Percentiles rank a stretch among this genome's conserved stretches.
Conservation (phyloP, 2,797 vertebrate species). For the Melanogrammus aeglefinus region DNA sequence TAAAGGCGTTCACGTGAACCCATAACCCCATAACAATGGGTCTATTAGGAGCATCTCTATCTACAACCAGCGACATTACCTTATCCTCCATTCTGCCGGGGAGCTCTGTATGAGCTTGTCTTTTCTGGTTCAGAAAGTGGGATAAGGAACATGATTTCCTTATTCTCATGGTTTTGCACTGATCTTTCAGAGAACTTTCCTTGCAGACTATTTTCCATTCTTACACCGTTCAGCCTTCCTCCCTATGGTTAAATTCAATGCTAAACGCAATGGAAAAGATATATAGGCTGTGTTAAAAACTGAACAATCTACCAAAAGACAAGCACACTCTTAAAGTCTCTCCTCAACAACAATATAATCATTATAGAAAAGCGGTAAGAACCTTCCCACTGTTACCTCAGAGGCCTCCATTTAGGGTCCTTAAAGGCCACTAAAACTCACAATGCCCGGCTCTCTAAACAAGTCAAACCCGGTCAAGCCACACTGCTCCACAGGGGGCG, state of each 20-base stretch:
- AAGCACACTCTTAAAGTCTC: neutral
- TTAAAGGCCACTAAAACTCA: slow-evolving; percentile 6
- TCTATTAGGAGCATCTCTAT: no score
- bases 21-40: no score
- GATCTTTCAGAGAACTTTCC: neutral
- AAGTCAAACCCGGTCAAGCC: slow-evolving; percentile 7
- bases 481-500: neutral
- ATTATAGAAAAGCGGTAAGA: neutral
- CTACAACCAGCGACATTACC: no score
- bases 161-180: neutral
- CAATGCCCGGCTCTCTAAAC: slow-evolving; percentile 9
- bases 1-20: neutral
- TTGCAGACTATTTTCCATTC: no score
- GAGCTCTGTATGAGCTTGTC: no score
- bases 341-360: neutral
- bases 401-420: neutral
- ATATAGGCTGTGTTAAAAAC: neutral
- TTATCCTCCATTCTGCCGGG: no score
- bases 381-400: neutral
- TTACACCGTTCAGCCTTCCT: neutral
- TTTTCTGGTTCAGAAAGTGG: no score
- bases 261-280: neutral
- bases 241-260: neutral
- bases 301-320: neutral
- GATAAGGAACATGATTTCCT: neutral